Evolutionary conservation across 1,140 invertebrate genomes (phyloP), one percentile per base, ranked within the genome.

Genomic region (Tetramorium simillimum): DNA sequence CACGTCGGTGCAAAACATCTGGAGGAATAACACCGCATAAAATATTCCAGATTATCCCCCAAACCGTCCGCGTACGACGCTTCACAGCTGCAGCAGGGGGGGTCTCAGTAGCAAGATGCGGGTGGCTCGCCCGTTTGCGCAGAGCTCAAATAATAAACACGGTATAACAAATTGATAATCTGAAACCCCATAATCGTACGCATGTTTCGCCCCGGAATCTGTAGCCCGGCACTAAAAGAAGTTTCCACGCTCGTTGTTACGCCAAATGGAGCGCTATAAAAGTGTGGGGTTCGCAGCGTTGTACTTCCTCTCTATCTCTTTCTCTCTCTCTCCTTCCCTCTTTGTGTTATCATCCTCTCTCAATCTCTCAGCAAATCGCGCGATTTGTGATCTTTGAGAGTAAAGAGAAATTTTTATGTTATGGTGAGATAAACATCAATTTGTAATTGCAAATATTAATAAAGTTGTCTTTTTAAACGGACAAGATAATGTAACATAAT

Each of bases 221-320:
- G 93, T 93, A 91, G 92, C 86, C 88, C 93, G 92, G 93, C 93
- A 94, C 93, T 94, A 94, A 95, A 95, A 94, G 93, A 95, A 95
- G 87, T 95, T 95, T 95, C 92, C 91, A 93, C 93, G 95, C 94
- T 95, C 94, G 95, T 95, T 95, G 94, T 95, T 93, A 94, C 94
- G 94, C 93, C 95, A 95, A 95, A 95, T 95, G 94, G 95, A 93
- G 93, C 94, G 94, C 94, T 93, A 95, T 95, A 95, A 95, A 95
- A 95, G 93, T 90, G 84, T 92, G 89, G 92, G 90, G 90, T 90
- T 87, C 53, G 86, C 80, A 80, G 69, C 86, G 72, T 84, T 88
- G 82, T 88, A 73, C 86, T 60, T 46, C 65, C 82, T 60, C 73
- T 70, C 70, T 63, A 51, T 82, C 70, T 91, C 60, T 33, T 72